These are phyloP conservation scores for Symphodus melops DNA, from an alignment of 2,113 vertebrate genomes.

Conservation along the genomic window DNA sequence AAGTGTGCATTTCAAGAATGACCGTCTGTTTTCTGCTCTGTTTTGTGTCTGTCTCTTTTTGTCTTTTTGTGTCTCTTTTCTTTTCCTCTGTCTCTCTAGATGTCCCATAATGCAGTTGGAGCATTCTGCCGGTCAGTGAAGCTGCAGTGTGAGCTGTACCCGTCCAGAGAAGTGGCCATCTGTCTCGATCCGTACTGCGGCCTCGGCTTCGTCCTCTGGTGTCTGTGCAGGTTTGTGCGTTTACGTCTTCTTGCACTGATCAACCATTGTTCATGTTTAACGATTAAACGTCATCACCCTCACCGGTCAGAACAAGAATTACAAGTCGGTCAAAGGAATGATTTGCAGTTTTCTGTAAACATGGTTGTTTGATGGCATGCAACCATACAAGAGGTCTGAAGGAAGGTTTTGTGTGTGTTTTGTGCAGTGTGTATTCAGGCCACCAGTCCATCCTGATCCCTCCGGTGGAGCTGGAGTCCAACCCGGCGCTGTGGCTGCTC, in stretches of 20 bases:
- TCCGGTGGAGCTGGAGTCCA: slow-evolving; percentile 96
- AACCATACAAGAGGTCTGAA: background rate
- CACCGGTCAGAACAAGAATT: no score
- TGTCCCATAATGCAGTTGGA: slow-evolving; percentile 99
- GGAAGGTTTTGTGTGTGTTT: background rate
- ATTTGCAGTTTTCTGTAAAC: background rate
- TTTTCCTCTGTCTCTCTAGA: slow-evolving; percentile 82
- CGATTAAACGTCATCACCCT: no score
- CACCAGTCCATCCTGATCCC: slow-evolving; percentile 99
- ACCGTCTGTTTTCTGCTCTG: background rate
- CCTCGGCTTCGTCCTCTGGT: slow-evolving; percentile 99
- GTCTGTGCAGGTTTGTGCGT: slow-evolving; percentile 93
- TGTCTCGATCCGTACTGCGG: slow-evolving; percentile 99
- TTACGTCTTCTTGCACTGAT: no score
- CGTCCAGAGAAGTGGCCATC: slow-evolving; percentile 98
- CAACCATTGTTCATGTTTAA: no score
- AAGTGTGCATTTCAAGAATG: background rate
- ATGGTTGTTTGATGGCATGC: background rate
- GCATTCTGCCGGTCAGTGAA: slow-evolving; percentile 99
- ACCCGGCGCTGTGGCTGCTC: slow-evolving; percentile 96
- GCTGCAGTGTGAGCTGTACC: slow-evolving; percentile 99
- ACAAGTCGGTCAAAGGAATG: no score
- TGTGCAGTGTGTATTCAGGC: slow-evolving; percentile 94
- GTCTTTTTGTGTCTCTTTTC: slow-evolving; percentile 39
- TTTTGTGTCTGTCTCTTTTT: slow-evolving; percentile 39